Conservation (phyloP, 1,140 invertebrate genomes). For the Brachionus asplanchnoidis region DNA sequence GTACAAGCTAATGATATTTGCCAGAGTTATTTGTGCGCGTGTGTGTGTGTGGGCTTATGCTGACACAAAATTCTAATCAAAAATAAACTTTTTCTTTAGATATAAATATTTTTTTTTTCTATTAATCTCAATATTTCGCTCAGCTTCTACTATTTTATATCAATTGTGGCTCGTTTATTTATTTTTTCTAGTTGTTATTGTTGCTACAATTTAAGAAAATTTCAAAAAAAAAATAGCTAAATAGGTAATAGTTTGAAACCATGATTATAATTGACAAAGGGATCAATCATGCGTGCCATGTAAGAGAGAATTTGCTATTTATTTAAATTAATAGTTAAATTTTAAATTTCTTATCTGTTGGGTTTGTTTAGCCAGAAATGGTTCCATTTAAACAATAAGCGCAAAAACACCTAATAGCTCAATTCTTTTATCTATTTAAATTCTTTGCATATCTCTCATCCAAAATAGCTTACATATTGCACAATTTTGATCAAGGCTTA, state of each 20-base stretch:
- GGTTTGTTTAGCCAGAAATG: not conserved
- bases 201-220: constrained; percentile 19
- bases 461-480: not conserved
- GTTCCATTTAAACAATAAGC: not conserved
- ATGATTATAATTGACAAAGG: constrained; percentile 16
- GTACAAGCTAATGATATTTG: not conserved
- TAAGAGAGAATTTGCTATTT: not conserved
- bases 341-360: not conserved
- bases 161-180: constrained; percentile 15
- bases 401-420: not conserved
- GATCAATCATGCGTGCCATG: not conserved
- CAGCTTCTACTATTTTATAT: constrained; percentile 26
- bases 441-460: not conserved
- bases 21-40: not conserved
- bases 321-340: not conserved
- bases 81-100: not conserved
- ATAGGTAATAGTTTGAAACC: constrained; percentile 34
- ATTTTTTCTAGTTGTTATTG: constrained; percentile 19
- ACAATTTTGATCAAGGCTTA: not conserved
- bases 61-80: not conserved
- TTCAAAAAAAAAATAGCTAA: constrained; percentile 18
- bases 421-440: not conserved
- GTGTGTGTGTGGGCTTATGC: not conserved
- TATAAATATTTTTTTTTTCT: not conserved
- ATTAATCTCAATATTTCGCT: constrained; percentile 27